A percentile compares a stretch with the other conserved stretches of the same genome.
Conservation (phyloP, 1,140 invertebrate genomes). For the Cherax destructor region DNA sequence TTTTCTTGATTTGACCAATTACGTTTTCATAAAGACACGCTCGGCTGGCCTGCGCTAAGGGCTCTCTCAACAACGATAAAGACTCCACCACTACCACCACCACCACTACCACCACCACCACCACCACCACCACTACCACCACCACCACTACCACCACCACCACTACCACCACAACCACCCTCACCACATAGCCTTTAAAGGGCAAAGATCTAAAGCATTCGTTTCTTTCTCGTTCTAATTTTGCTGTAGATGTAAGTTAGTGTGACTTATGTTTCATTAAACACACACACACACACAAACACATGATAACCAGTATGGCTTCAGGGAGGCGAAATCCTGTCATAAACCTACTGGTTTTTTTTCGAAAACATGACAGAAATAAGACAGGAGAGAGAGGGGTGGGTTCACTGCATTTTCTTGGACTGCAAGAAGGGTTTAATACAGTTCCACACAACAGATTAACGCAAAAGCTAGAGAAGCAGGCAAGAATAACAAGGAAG, state of each 20-base stretch:
- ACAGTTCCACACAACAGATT: too few relatives aligned
- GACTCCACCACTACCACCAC: not conserved
- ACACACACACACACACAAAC: too few relatives aligned
- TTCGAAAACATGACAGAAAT: too few relatives aligned
- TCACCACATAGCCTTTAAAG: not conserved
- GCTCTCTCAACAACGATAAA: not conserved
- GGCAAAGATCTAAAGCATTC: not conserved
- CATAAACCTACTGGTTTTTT: too few relatives aligned
- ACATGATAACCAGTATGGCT: too few relatives aligned
- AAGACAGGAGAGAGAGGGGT: too few relatives aligned
- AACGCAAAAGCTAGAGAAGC: too few relatives aligned
- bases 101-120: not conserved
- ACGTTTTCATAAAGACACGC: not conserved
- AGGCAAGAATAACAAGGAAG: too few relatives aligned
- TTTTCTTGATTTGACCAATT: slow-evolving; percentile 7
- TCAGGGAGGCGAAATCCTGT: too few relatives aligned
- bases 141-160: not conserved
- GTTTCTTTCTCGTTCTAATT: not conserved
- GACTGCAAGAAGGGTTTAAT: too few relatives aligned
- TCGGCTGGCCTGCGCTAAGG: not conserved
- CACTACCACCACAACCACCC: not conserved
- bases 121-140: not conserved
- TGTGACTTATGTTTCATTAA: not conserved
- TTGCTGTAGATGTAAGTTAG: not conserved
- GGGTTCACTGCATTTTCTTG: too few relatives aligned